Conservation (phyloP, 64 coral and sea anemone species). For the Porites australiensis region DNA sequence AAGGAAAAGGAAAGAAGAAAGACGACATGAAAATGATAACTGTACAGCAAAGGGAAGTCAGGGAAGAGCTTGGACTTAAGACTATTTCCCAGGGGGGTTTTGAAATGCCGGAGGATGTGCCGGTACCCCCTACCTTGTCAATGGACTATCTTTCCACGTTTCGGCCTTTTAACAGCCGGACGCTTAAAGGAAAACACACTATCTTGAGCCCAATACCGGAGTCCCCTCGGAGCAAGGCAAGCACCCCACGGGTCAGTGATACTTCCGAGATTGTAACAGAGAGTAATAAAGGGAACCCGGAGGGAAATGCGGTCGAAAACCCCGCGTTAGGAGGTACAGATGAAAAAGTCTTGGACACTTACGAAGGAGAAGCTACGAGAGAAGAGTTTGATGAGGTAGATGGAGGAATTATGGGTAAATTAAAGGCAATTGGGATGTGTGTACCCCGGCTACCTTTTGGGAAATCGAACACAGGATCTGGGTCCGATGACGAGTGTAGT, state of each 20-base stretch:
- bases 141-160: constrained; percentile 59
- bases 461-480: constrained; percentile 43
- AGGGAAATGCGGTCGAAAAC: background rate
- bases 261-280: background rate
- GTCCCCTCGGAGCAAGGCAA: constrained; percentile 62
- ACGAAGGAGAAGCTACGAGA: background rate
- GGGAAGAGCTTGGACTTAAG: constrained; percentile 17
- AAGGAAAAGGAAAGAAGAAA: constrained; percentile 64
- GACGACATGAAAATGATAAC: constrained; percentile 75
- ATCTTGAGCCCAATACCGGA: constrained; percentile 89
- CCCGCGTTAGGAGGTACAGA: background rate
- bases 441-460: constrained; percentile 58
- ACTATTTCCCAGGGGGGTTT: constrained; percentile 41
- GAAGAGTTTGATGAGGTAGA: constrained; percentile 78
- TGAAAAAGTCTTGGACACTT: background rate
- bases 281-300: background rate
- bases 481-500: constrained; percentile 30
- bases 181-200: constrained; percentile 47
- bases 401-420: constrained; percentile 60
- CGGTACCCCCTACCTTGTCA: constrained; percentile 60
- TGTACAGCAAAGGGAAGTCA: constrained; percentile 62
- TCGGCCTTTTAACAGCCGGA: constrained; percentile 35
- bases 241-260: background rate
- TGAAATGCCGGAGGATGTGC: constrained; percentile 41
- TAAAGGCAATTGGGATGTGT: constrained; percentile 54